Base-by-base conservation (phyloP, 2,797 vertebrate genomes). In the Coregonus sp. region DNA sequence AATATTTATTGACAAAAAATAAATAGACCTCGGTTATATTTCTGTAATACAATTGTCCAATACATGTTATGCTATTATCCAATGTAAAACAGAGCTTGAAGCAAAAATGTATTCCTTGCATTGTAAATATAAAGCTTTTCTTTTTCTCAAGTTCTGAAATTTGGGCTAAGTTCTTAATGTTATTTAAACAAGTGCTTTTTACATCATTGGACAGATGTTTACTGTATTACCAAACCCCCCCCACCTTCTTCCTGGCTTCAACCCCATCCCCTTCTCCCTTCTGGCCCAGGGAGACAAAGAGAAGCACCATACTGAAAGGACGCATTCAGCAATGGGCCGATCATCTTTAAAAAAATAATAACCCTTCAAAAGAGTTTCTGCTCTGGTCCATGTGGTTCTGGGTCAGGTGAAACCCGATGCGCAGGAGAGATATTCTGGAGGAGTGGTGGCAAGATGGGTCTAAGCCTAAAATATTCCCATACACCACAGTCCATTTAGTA, bases 281-380 rank as follows among this genome's bases (percentile, higher is more conserved):
- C 0, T 37, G 75, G 11, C 75, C 7, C 63, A 51, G 76, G 47
- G 37, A 1, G 16, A 74, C 25, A 56, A 82, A 75, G 52, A 16
- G 65, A 37, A 68, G 63, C 29, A 59, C 68, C 72, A 33, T 16
- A n/a, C 80, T 85, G 79, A 91, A 92, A 88, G 87, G 82, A 87
- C 29, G 74, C 87, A 90, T 91, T 93, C 78, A 90, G 78, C 56
- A 35, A 78, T 84, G 51, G 73, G 56, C 73, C 25, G 65, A 77
- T 25, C 25, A 25, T 25, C 25, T 25, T 25, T 25, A 25, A 25
- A 25, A 25, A 25, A 25, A 25, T 25, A 25, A 25, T 25, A 25
- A 25, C 25, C 25, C 25, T 25, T 25, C 25, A 25, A 25, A 25
- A 25, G 25, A 25, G 25, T 25, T 25, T 25, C 25, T 25, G 25